A percentile compares a stretch with the other conserved stretches of the same genome.
These are phyloP conservation scores for Drosophila virilis DNA, from an alignment of 1,140 invertebrate genomes.

Conservation along the genomic window DNA sequence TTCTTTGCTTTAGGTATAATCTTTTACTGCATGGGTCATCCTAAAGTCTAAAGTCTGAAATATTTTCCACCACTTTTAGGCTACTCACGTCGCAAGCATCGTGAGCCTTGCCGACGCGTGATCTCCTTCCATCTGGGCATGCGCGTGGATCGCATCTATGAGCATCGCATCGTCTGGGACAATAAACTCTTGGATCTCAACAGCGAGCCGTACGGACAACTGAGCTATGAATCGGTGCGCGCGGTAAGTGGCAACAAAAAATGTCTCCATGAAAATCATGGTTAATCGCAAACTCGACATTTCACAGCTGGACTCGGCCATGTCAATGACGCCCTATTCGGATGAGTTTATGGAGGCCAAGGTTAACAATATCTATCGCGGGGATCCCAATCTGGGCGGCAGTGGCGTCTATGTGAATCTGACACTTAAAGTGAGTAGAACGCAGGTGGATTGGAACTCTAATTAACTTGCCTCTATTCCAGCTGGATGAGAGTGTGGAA, in stretches of 20 bases:
- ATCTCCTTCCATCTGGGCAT: slow-evolving; percentile 92
- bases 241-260: slow-evolving; percentile 87
- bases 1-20: too few relatives aligned
- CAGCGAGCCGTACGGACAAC: slow-evolving; percentile 91
- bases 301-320: slow-evolving; percentile 91
- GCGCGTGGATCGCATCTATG: slow-evolving; percentile 92
- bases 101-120: slow-evolving; percentile 92
- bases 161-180: slow-evolving; percentile 91
- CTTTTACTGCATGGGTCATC: too few relatives aligned
- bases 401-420: slow-evolving; percentile 92
- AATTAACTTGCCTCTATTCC: not conserved
- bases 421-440: slow-evolving; percentile 87
- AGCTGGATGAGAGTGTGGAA: slow-evolving; percentile 88
- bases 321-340: slow-evolving; percentile 95
- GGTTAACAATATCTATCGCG: slow-evolving; percentile 92
- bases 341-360: slow-evolving; percentile 92
- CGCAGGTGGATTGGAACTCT: not conserved
- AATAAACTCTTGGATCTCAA: slow-evolving; percentile 89
- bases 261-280: too few relatives aligned
- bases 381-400: slow-evolving; percentile 87
- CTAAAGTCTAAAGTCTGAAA: too few relatives aligned
- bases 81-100: slow-evolving; percentile 90
- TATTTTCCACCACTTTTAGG: slow-evolving; percentile 84
- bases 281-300: not conserved
- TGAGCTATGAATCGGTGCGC: slow-evolving; percentile 92